These are phyloP conservation scores for Rissa tridactyla DNA, from an alignment of 2,113 vertebrate genomes.

Conservation along the genomic window DNA sequence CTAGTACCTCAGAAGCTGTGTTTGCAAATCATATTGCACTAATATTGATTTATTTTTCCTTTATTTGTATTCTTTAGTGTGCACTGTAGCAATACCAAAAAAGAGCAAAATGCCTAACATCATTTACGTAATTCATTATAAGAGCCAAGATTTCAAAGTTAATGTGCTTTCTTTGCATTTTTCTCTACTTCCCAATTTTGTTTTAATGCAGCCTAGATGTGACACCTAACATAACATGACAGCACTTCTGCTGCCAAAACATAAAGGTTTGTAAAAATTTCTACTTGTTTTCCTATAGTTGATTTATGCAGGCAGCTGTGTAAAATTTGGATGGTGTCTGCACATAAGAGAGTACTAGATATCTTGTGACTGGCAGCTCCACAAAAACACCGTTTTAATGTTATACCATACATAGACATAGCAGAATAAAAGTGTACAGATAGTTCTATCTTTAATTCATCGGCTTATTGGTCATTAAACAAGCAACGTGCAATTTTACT, in stretches of 20 bases:
- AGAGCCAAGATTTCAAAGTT: neutral
- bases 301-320: neutral
- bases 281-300: neutral
- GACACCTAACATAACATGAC: neutral
- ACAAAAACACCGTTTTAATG: neutral
- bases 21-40: neutral
- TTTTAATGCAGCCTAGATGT: neutral
- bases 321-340: neutral
- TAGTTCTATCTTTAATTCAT: neutral
- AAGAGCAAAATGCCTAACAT: neutral
- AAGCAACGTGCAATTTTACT: neutral
- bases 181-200: neutral
- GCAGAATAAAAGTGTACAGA: neutral
- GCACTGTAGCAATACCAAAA: neutral
- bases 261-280: neutral
- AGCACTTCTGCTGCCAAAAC: neutral
- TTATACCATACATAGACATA: neutral
- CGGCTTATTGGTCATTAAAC: neutral
- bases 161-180: neutral
- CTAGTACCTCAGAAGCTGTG: neutral
- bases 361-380: neutral
- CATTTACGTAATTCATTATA: neutral
- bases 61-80: neutral
- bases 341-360: neutral
- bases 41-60: neutral